Evolutionary conservation across 2,797 vertebrate genomes (phyloP), one percentile per base, ranked within the genome.

Genomic region (Anguilla pacifica): DNA sequence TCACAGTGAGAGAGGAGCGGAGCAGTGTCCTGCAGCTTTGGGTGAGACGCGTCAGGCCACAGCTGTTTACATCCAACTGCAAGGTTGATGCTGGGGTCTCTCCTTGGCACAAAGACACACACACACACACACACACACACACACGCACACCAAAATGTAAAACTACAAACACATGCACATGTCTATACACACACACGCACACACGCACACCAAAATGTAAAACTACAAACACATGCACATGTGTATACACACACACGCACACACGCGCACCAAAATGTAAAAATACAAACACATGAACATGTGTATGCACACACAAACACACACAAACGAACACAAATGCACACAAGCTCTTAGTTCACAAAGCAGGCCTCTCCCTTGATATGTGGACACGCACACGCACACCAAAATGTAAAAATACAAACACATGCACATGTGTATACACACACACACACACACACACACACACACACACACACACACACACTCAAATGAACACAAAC

Each of bases 61-160:
- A 88, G 88, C 87, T 77, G 89, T 85, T 85, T 85, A 3, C 93
- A 89, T 92, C 94, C 94, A 57, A 92, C 90, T 94, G 94, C 93
- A 94, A 95, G 94, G 94, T 95, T 91, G 94, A 87, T 89, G 88
- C 92, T 93, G 90, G 91, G 92, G 93, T 91, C 90, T 88, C 87
- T 64, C 28, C 83, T 90, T 87, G 87, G 88, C 88, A 86, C 17
- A 77, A 90, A 93, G 90, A 91, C 86, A 91, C 86, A 92, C 90
- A 90, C 83, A 53, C 82, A 43, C n/a, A 57, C 85, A 90, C 86
- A 91, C 84, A 87, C 13, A 77, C 31, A 43, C 35, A 77, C 72
- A 43, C 74, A 77, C 15, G 13, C 35, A 77, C 39, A 43, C 74
- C 31, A 5, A 39, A 31, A 39, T 31, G 11, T 31, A 74, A 11